Conservation (phyloP, 2,113 vertebrate species). For the Lamprologus ornatipinnis region DNA sequence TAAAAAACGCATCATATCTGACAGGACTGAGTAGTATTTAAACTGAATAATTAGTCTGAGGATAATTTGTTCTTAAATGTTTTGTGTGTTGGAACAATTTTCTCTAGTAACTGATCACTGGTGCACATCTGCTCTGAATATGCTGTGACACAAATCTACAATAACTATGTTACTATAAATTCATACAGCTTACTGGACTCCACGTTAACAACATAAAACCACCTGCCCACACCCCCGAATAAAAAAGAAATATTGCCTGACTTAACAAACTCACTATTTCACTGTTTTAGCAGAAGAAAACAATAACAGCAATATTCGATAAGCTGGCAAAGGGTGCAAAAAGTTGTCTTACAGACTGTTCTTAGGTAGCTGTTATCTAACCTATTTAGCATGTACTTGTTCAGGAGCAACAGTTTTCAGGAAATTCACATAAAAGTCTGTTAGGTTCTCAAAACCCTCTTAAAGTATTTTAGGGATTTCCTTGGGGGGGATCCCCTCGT, state of each 20-base stretch:
- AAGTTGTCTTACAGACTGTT: background rate
- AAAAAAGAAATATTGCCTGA: background rate
- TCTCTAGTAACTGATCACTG: background rate
- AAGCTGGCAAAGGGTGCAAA: fast-evolving
- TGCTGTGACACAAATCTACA: background rate
- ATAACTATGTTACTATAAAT: background rate
- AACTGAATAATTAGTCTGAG: background rate
- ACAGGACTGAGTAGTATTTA: background rate
- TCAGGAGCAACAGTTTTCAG: background rate
- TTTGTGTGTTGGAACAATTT: background rate
- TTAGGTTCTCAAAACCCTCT: background rate
- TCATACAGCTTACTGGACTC: background rate
- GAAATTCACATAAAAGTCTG: background rate
- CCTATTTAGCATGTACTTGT: background rate
- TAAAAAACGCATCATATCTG: fast-evolving
- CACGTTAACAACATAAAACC: background rate
- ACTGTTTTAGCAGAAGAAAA: background rate
- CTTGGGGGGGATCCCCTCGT: background rate
- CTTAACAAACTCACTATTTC: background rate
- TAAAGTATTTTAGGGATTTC: background rate
- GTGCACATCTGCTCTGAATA: background rate
- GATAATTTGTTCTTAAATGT: background rate
- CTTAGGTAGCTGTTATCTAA: background rate
- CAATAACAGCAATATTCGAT: background rate
- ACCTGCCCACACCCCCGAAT: background rate